A percentile compares a stretch with the other conserved stretches of the same genome.
These are phyloP conservation scores for Syndactyla subalaris DNA, from an alignment of 2,797 vertebrate genomes.

Conservation along the genomic window DNA sequence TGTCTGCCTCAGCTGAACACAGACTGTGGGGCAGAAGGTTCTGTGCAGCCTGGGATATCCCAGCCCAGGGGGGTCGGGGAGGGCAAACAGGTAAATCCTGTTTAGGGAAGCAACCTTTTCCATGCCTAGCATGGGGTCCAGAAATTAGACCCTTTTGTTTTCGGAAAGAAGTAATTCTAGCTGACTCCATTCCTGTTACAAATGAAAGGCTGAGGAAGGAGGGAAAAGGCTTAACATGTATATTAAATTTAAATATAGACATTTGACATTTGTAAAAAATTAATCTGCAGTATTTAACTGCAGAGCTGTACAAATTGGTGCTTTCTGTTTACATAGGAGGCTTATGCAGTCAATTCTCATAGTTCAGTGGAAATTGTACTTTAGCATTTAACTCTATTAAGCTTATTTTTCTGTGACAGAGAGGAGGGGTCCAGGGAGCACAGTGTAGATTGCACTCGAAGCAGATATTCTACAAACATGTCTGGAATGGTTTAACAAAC, in stretches of 20 bases:
- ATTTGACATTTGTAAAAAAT: constrained; percentile 60
- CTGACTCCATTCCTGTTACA: constrained; percentile 26
- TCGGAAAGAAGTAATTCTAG: constrained; percentile 6
- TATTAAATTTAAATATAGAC: constrained; percentile 54
- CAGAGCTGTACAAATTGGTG: constrained; percentile 44
- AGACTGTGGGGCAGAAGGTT: background rate
- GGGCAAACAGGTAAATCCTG: background rate
- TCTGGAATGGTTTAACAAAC: constrained; percentile 13
- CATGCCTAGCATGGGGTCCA: background rate
- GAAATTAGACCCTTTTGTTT: background rate
- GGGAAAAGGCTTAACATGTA: constrained; percentile 9
- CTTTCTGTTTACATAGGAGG: constrained; percentile 56
- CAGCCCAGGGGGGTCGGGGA: fast-evolving
- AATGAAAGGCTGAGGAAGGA: constrained; percentile 22
- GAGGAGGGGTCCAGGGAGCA: background rate
- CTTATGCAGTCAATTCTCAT: constrained; percentile 48
- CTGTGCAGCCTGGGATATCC: background rate
- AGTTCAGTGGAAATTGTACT: constrained; percentile 47
- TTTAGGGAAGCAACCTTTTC: background rate
- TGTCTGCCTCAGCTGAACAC: background rate
- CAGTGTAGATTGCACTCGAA: background rate
- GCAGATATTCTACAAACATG: background rate
- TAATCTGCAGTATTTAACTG: constrained; percentile 45
- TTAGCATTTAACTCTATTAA: constrained; percentile 60
- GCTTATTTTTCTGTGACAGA: constrained; percentile 32